Evolutionary conservation across 2,113 vertebrate species (phyloP).

Genomic region (Psammodynastes pulverulentus): DNA sequence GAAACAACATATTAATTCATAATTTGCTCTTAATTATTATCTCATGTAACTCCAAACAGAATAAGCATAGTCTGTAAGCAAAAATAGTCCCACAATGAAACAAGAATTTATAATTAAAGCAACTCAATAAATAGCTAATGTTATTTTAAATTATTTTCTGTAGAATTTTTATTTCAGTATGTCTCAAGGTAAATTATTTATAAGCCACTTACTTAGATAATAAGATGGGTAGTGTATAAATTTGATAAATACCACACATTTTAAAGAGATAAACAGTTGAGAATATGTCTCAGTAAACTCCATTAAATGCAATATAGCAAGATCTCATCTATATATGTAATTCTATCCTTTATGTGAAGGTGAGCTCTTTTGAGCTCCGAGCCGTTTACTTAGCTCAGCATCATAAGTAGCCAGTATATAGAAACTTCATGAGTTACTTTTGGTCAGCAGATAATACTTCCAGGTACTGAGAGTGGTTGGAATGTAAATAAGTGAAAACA

Average conservation of each 20-base stretch:
- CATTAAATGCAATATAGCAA: not conserved
- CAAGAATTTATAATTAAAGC: not conserved
- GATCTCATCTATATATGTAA: not conserved
- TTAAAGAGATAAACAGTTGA: not conserved
- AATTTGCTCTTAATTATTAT: slow-evolving; percentile 31
- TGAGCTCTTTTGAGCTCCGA: not conserved
- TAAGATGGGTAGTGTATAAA: not conserved
- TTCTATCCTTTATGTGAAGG: not conserved
- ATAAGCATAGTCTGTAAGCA: slow-evolving; percentile 22
- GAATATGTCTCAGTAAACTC: not conserved
- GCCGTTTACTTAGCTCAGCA: not conserved
- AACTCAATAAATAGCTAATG: not conserved
- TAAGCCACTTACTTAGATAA: not conserved
- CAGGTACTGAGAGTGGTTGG: not conserved
- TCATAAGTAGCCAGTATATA: not conserved
- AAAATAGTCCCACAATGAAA: not conserved
- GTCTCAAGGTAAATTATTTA: not conserved
- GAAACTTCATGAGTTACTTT: not conserved
- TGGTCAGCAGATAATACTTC: not conserved
- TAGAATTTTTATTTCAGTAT: not conserved
- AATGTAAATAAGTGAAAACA: not conserved
- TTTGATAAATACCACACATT: not conserved
- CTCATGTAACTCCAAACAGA: slow-evolving; percentile 28
- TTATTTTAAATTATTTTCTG: not conserved
- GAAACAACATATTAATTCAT: not conserved